Percentiles rank a stretch among this genome's conserved stretches.
Evolutionary conservation across 2,888 invertebrate species (phyloP).

Genomic region (Eugnorisma glareosa): DNA sequence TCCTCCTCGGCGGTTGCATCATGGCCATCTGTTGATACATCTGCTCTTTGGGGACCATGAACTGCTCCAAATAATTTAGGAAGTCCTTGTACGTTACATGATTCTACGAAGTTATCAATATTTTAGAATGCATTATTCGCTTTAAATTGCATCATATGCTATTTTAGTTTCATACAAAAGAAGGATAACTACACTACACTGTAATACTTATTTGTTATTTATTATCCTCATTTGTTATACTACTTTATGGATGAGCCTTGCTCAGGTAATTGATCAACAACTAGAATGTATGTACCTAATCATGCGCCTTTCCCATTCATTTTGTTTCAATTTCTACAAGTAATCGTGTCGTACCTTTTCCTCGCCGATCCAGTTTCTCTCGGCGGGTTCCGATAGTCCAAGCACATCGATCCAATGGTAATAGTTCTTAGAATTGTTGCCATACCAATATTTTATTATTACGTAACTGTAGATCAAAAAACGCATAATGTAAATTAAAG

Average conservation of each 20-base stretch:
- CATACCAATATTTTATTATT: slow-evolving; percentile 94
- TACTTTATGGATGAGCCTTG: not conserved
- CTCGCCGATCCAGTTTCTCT: slow-evolving; percentile 93
- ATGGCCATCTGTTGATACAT: slow-evolving; percentile 86
- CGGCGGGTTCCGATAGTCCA: slow-evolving; percentile 93
- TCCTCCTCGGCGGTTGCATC: slow-evolving; percentile 82
- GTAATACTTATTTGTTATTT: slow-evolving; percentile 9
- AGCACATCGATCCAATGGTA: slow-evolving; percentile 93
- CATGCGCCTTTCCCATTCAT: not conserved
- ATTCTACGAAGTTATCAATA: slow-evolving; percentile 80
- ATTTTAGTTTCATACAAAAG: not conserved
- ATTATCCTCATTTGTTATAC: slow-evolving; percentile 25
- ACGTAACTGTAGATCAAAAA: slow-evolving; percentile 90
- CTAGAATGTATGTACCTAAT: not conserved
- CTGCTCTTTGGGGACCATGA: slow-evolving; percentile 88
- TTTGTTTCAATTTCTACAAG: not conserved
- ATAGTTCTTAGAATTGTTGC: slow-evolving; percentile 93
- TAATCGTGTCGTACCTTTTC: slow-evolving; percentile 83
- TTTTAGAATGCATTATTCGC: not conserved
- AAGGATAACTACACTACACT: no score
- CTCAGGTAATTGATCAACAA: not conserved
- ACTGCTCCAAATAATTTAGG: slow-evolving; percentile 92
- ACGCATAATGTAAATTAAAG: not conserved
- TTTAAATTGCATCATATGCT: not conserved
- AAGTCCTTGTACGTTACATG: slow-evolving; percentile 93